Base-by-base conservation (phyloP, 2,113 vertebrate species). In the Camelus bactrianus region DNA sequence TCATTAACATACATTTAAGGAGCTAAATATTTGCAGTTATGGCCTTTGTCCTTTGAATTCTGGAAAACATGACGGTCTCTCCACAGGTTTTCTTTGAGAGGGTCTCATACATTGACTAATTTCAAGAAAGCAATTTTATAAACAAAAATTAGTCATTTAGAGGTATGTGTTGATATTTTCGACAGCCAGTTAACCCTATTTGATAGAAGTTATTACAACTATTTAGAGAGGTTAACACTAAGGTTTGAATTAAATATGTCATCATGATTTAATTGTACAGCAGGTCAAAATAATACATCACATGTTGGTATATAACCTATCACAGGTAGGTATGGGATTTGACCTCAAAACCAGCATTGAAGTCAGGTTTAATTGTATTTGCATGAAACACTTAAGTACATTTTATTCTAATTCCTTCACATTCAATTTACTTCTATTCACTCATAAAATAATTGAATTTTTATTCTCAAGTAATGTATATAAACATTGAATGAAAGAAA, bases 371-470 rank as follows among this genome's bases (percentile, higher is more conserved):
- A 89, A 42, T 22, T 81, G 1, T 64, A 94, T 86, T 93, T 82
- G 11, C 26, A 93, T 32, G 12, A 82, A 50, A 5, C 5, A 50
- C 8, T 32, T 87, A 70, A 76, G 9, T 92, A 64, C 62, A 91
- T 65, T 73, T 84, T 24, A 85, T 52, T 30, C 32, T 56, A 62
- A 76, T 50, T 77, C 30, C 17, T 72, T 91, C 91, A 79, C 3
- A 65, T 86, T 75, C 17, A 52, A 46, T 64, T 87, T 65, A 58
- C 70, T 88, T 93, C 42, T 79, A 52, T 73, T 84, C 1, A n/a
- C 16, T 96, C 28, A 79, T 91, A 95, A 87, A 80, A 69, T 65
- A 65, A 81, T 38, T 65, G 15, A 52, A 72, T 35, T 85, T 84
- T 92, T n/a, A 65, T 84, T 48, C 50, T 70, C 15, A 76, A 81